Percentiles rank a stretch among this genome's conserved stretches.
phyloP scores from a whole-genome alignment of 1,140 invertebrate genomes.

The Brachionus asplanchnoidis region DNA sequence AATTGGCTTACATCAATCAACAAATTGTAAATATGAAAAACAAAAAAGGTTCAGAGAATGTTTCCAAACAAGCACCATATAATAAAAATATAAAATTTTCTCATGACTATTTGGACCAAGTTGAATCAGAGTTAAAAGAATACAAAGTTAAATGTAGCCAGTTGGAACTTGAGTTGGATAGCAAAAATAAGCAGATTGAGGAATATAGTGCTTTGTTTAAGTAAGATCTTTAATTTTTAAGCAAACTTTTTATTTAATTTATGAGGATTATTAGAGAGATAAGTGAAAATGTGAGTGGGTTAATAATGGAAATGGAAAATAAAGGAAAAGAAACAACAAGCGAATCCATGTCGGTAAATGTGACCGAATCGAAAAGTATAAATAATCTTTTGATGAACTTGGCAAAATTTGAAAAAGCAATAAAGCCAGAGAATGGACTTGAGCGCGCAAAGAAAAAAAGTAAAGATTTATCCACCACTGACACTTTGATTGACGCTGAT shows the following conservation, averaged over 20 bases:
- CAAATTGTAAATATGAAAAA: neutral
- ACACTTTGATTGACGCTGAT: constrained; percentile 32
- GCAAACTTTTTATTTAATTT: neutral
- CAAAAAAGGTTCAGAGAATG: neutral
- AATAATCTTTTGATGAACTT: neutral
- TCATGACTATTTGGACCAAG: neutral
- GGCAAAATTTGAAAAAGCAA: neutral
- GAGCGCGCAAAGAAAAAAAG: neutral
- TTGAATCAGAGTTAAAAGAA: neutral
- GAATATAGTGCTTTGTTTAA: neutral
- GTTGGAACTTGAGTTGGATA: neutral
- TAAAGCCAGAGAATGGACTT: neutral
- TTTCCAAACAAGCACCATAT: neutral
- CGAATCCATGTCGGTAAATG: neutral
- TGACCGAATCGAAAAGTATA: neutral
- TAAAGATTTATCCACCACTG: neutral
- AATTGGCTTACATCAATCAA: neutral
- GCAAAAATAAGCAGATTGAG: neutral
- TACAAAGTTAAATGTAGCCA: neutral
- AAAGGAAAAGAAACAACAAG: neutral
- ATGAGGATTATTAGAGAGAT: neutral
- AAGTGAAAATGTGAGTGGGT: constrained; percentile 1
- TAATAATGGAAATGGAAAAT: neutral
- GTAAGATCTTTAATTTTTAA: neutral
- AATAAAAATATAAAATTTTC: neutral